These are phyloP conservation scores for Ispidina lecontei DNA, from an alignment of 2,797 vertebrate genomes.

Conservation along the genomic window DNA sequence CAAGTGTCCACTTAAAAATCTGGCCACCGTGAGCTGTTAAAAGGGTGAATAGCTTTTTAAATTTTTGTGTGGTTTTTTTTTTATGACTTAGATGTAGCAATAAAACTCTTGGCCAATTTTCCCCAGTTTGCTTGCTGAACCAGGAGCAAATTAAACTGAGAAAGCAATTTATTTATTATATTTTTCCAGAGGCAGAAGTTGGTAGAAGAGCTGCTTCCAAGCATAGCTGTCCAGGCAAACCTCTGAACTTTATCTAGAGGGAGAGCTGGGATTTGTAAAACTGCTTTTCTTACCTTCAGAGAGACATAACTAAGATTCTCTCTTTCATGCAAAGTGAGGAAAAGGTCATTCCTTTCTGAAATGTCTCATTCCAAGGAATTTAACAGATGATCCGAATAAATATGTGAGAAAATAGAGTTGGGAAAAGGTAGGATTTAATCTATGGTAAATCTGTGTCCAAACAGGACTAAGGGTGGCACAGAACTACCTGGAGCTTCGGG, in stretches of 20 bases:
- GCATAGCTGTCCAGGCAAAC: background rate
- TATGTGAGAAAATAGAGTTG: background rate
- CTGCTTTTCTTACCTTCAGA: background rate
- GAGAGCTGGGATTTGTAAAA: background rate
- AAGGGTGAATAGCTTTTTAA: background rate
- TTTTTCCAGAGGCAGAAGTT: background rate
- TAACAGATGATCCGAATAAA: background rate
- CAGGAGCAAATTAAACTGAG: background rate
- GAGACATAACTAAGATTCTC: background rate
- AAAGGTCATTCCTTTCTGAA: background rate
- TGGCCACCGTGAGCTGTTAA: background rate
- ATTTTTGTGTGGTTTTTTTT: background rate
- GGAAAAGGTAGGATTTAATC: background rate
- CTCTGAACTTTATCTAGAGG: background rate
- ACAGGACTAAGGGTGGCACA: background rate
- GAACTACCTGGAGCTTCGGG: background rate
- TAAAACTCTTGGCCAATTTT: constrained; percentile 49
- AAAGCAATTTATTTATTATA: background rate
- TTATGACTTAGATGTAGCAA: background rate
- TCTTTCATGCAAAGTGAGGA: background rate
- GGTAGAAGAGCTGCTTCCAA: background rate
- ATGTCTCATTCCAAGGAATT: background rate
- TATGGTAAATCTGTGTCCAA: background rate
- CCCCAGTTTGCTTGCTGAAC: background rate
- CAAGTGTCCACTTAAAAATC: background rate